Conservation (phyloP, 2,113 vertebrate species). For the Bostrychus sinensis region DNA sequence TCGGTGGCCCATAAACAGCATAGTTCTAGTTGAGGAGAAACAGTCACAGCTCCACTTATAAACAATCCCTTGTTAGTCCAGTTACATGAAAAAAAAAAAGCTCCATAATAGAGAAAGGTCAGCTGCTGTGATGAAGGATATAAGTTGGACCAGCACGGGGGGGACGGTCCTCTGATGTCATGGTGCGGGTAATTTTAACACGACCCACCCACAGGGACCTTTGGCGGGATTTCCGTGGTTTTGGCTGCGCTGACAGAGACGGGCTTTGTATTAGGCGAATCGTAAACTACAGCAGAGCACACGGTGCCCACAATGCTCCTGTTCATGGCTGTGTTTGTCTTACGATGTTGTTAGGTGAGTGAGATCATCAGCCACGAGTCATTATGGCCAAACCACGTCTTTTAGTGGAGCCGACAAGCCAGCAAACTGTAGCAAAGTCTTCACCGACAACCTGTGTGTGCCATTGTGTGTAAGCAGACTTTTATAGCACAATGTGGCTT, state of each 20-base stretch:
- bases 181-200: slow-evolving; percentile 64
- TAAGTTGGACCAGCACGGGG: slow-evolving; percentile 11
- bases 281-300: slow-evolving; percentile 59
- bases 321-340: slow-evolving; percentile 70
- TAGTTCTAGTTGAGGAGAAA: slow-evolving; percentile 35
- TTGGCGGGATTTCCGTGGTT: slow-evolving; percentile 56
- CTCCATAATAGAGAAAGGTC: neutral
- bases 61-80: slow-evolving; percentile 33
- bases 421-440: slow-evolving; percentile 14
- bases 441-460: neutral
- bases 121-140: slow-evolving; percentile 15
- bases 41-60: slow-evolving; percentile 34
- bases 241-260: slow-evolving; percentile 54
- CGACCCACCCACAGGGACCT: slow-evolving; percentile 57
- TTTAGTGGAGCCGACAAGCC: slow-evolving; percentile 38
- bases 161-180: slow-evolving; percentile 62
- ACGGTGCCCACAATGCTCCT: slow-evolving; percentile 64
- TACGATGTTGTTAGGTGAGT: slow-evolving; percentile 45
- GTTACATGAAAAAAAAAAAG: slow-evolving; percentile 2
- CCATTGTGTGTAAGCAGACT: no score
- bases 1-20: slow-evolving; percentile 31
- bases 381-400: slow-evolving; percentile 21
- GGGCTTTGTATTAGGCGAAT: slow-evolving; percentile 62
- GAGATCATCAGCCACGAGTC: slow-evolving; percentile 54
- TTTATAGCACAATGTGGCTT: no score